These are phyloP conservation scores for Chitala chitala DNA, from an alignment of 2,113 vertebrate genomes.

Conservation along the genomic window DNA sequence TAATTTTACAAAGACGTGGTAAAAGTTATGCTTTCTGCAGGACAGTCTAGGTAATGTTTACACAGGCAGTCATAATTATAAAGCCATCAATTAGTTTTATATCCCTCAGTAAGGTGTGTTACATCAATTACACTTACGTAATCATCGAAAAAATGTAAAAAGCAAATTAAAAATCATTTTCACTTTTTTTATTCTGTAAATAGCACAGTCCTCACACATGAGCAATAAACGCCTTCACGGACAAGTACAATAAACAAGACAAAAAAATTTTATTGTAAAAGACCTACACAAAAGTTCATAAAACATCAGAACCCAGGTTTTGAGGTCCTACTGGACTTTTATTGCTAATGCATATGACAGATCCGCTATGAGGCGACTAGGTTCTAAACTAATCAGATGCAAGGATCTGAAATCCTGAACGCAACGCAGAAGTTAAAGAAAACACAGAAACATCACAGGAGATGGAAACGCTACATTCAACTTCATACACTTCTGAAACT, in stretches of 20 bases:
- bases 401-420: not conserved
- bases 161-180: not conserved
- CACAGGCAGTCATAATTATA: no score
- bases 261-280: slow-evolving; percentile 18
- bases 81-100: no score
- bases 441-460: slow-evolving; percentile 11
- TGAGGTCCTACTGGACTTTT: slow-evolving; percentile 9
- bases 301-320: not conserved
- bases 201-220: not conserved
- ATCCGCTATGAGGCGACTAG: not conserved
- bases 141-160: not conserved
- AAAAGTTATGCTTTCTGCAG: no score
- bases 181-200: slow-evolving; percentile 3
- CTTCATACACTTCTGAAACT: not conserved
- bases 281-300: not conserved
- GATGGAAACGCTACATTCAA: not conserved
- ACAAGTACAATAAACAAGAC: slow-evolving; percentile 15
- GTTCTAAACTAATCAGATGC: not conserved
- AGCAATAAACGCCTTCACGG: slow-evolving; percentile 4
- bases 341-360: slow-evolving; percentile 19
- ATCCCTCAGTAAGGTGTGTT: not conserved
- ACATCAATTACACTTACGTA: not conserved
- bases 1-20: no score
- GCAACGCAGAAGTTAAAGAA: not conserved
- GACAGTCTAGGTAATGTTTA: no score